Evolutionary conservation across 2,888 invertebrate species (phyloP), one percentile per base, ranked within the genome.

Genomic region (Eristalinus sepulchralis): DNA sequence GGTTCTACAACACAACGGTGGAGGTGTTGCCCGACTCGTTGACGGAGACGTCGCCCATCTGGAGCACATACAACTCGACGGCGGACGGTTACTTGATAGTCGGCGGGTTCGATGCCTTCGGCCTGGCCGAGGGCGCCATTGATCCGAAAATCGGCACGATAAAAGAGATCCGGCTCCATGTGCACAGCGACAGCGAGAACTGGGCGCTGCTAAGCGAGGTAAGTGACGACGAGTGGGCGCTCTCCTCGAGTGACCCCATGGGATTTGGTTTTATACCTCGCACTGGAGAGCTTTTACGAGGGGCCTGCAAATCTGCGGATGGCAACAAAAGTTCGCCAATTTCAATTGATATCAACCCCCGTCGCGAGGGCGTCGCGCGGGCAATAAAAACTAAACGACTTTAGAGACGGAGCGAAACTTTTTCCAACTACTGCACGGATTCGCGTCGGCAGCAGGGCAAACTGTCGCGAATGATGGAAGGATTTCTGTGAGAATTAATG

Each of bases 121-220:
- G 98, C 4, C 92, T 97, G 79, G 97, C 97, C 33, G 96, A 96
- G 79, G 97, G 97, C 0, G 92, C 91, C 22, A 92, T 96, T 24
- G 95, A 95, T 89, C 93, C 93, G 13, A 94, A 94, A 75, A 92
- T 96, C 57, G 97, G 96, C 57, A 95, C 95, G 84, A 93, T 98
- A 53, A 92, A 94, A 68, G 94, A 95, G 64, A 92, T 98, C 88
- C 94, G 98, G 64, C 93, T 98, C n/a, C 95, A 95, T 83, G 96
- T 98, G 20, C 96, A 96, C 88, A 95, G 94, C 83, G 95, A 96
- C 90, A 97, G 97, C 91, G 95, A 95, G 88, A 96, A 96, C 92
- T 98, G 98, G 98, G 97, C 96, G 8, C 96, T 98, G 89, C 94
- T 98, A 60, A 98, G 97, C 90, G 98, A 98, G 95, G 97, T 97